phyloP scores from a whole-genome alignment of 2,113 vertebrate species.

The Plestiodon gilberti region DNA sequence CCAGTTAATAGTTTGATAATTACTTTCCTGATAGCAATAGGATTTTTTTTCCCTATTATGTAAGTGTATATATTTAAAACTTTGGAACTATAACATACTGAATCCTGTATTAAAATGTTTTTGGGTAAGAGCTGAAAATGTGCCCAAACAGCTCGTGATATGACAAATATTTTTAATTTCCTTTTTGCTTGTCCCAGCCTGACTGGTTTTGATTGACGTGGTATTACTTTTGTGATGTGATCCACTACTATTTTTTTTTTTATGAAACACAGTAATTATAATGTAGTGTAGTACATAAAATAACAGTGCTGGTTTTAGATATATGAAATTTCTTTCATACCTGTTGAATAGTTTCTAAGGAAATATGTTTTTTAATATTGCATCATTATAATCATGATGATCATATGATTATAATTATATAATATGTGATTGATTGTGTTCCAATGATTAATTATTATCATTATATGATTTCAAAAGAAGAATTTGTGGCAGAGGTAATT shows the following conservation, averaged over 20 bases:
- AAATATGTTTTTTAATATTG: too few relatives aligned
- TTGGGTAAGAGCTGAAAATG: neutral
- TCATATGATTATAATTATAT: too few relatives aligned
- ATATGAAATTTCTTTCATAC: too few relatives aligned
- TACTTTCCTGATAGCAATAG: neutral
- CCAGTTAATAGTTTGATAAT: neutral
- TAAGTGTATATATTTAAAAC: too few relatives aligned
- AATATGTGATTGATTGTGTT: too few relatives aligned
- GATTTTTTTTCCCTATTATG: too few relatives aligned
- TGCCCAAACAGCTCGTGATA: neutral
- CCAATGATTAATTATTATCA: too few relatives aligned
- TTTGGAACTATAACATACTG: neutral
- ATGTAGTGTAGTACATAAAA: too few relatives aligned
- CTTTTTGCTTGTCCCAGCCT: neutral
- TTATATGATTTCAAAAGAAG: neutral
- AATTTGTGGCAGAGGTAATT: neutral
- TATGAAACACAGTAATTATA: neutral
- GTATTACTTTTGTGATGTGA: neutral
- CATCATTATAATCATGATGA: too few relatives aligned
- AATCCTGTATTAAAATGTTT: neutral
- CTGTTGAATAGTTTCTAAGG: too few relatives aligned
- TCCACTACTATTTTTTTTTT: neutral
- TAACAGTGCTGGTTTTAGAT: too few relatives aligned
- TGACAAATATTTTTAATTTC: too few relatives aligned
- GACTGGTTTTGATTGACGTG: neutral